A percentile compares a stretch with the other conserved stretches of the same genome.
Evolutionary conservation across 2,888 invertebrate species (phyloP).

Genomic region (Harpagoxenus sublaevis): DNA sequence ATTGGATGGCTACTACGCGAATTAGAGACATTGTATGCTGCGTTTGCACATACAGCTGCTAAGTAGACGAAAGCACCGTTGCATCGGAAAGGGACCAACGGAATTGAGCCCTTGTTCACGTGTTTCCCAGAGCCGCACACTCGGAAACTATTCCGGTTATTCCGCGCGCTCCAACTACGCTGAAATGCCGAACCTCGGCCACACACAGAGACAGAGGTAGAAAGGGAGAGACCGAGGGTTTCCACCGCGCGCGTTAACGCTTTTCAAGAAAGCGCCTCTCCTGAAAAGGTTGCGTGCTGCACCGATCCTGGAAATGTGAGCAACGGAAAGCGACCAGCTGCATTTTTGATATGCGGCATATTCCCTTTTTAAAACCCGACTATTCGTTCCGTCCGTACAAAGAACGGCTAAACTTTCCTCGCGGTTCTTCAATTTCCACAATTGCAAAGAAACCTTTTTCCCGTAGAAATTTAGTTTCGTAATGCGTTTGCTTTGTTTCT

Average conservation of each 20-base stretch:
- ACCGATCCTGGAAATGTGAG: conserved; percentile 14
- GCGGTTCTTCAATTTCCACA: conserved; percentile 10
- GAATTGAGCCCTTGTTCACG: conserved; percentile 46
- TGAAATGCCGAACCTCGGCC: conserved; percentile 34
- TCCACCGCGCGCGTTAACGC: conserved; percentile 19
- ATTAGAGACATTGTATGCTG: conserved; percentile 29
- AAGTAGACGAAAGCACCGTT: conserved; percentile 52
- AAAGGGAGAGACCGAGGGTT: conserved; percentile 12
- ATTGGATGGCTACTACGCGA: conserved; percentile 4
- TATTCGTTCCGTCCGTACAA: neutral
- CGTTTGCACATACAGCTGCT: conserved; percentile 43
- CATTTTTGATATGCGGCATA: conserved; percentile 12
- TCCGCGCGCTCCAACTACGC: conserved; percentile 33
- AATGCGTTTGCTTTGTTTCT: neutral
- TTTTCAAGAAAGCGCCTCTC: conserved; percentile 49
- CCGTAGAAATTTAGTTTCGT: neutral
- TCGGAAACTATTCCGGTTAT: conserved; percentile 55
- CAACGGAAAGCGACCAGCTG: neutral
- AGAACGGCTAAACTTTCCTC: neutral
- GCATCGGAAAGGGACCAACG: conserved; percentile 38
- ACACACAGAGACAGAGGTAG: conserved; percentile 10
- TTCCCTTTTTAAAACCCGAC: conserved; percentile 9
- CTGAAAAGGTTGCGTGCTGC: conserved; percentile 37
- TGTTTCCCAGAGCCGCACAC: conserved; percentile 45
- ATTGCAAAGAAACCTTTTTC: neutral